Conservation (phyloP, 1,140 invertebrate genomes). For the Panagrolaimus sp. region DNA sequence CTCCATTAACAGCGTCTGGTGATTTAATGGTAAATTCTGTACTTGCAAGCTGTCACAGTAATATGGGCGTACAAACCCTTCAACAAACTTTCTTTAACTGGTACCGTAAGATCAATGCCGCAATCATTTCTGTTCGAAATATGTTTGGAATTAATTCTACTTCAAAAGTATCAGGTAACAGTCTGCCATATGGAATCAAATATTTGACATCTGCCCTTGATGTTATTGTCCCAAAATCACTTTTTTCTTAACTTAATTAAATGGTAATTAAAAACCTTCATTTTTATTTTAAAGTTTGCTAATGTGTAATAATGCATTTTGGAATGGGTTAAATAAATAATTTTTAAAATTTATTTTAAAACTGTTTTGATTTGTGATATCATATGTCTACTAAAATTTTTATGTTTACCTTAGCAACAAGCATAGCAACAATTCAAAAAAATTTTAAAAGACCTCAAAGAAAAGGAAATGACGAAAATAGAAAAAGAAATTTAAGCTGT, state of each 20-base stretch:
- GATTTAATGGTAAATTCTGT: conserved; percentile 44
- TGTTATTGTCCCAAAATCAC: conserved; percentile 21
- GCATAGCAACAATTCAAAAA: no score
- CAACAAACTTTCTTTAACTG: conserved; percentile 49
- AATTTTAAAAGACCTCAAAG: no score
- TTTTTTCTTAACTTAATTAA: conserved; percentile 5
- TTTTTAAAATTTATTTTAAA: no score
- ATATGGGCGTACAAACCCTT: conserved; percentile 47
- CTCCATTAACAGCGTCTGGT: conserved; percentile 42
- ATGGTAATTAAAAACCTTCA: not conserved
- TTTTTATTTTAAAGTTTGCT: not conserved
- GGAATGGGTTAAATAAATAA: no score
- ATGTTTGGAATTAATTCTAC: not conserved
- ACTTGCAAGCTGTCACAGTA: conserved; percentile 44
- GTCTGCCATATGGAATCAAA: conserved; percentile 27
- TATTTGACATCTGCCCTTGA: conserved; percentile 26
- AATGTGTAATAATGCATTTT: no score
- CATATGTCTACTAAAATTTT: no score
- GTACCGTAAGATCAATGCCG: conserved; percentile 23
- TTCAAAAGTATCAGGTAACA: not conserved
- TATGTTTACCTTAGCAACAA: no score
- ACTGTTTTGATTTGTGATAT: no score
- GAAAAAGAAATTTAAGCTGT: no score
- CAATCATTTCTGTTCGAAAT: not conserved
- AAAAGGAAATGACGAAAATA: no score